Percentiles rank a stretch among this genome's conserved stretches.
Conservation (phyloP, 2,113 vertebrate species). For the Pyrgilauda ruficollis region DNA sequence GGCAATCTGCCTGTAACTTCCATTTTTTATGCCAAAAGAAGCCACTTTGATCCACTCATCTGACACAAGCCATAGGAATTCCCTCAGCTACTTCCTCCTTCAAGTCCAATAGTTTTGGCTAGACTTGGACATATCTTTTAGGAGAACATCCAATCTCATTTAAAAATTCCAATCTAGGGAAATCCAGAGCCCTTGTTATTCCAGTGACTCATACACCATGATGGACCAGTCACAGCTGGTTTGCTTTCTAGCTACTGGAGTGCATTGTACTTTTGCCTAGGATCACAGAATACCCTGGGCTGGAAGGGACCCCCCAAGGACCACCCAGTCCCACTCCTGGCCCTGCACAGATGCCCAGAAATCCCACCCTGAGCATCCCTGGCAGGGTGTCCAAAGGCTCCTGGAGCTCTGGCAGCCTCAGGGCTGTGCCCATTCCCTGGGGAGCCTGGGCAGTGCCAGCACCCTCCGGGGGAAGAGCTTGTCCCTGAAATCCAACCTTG, state of each 20-base stretch:
- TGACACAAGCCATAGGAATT: slow-evolving; percentile 31
- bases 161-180: slow-evolving; percentile 15
- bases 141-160: background rate
- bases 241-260: background rate
- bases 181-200: background rate
- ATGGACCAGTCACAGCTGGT: background rate
- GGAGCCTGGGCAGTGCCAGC: background rate
- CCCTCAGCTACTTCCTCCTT: background rate
- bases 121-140: background rate
- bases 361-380: background rate
- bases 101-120: background rate
- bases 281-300: background rate
- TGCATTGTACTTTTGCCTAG: background rate
- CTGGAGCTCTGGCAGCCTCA: background rate
- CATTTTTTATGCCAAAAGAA: background rate
- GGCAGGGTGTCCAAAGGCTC: background rate
- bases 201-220: background rate
- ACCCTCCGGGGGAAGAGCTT: background rate
- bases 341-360: background rate
- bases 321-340: accelerated
- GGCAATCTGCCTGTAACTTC: background rate
- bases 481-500: accelerated
- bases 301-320: accelerated
- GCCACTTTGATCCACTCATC: background rate
- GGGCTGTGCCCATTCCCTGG: background rate